Percentiles rank a stretch among this genome's conserved stretches.
These are phyloP conservation scores for Mayetiola destructor DNA, from an alignment of 2,888 invertebrate species.

Conservation along the genomic window DNA sequence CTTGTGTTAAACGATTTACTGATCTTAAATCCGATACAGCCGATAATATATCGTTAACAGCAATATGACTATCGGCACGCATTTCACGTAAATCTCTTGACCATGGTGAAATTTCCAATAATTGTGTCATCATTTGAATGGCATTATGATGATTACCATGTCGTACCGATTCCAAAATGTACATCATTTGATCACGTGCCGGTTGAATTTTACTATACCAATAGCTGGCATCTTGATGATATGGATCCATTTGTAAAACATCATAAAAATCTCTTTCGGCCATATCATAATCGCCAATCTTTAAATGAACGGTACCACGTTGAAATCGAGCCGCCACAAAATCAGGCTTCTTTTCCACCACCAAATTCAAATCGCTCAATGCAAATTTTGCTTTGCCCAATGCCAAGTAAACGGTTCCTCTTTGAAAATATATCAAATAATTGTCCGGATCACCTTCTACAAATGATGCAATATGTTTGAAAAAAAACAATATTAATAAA, in stretches of 20 bases:
- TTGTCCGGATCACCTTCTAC: constrained; percentile 89
- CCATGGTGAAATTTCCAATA: constrained; percentile 82
- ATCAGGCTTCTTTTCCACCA: constrained; percentile 85
- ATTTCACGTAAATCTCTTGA: constrained; percentile 66
- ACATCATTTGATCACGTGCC: constrained; percentile 45
- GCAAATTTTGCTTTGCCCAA: constrained; percentile 92
- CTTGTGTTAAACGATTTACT: constrained; percentile 77
- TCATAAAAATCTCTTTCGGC: constrained; percentile 69
- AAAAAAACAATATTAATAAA: constrained; percentile 14
- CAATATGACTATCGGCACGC: constrained; percentile 72
- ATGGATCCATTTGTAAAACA: constrained; percentile 66
- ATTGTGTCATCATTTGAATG: constrained; percentile 46
- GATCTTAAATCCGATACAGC: constrained; percentile 85
- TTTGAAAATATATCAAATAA: constrained; percentile 88
- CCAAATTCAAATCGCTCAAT: constrained; percentile 81
- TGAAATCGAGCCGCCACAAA: constrained; percentile 78
- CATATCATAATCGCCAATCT: constrained; percentile 68
- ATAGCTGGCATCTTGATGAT: constrained; percentile 62
- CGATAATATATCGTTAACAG: constrained; percentile 58
- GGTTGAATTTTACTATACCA: constrained; percentile 51
- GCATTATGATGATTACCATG: constrained; percentile 43
- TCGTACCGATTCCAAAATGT: constrained; percentile 48
- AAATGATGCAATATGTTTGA: constrained; percentile 23
- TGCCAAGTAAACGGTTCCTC: constrained; percentile 92
- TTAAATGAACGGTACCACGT: constrained; percentile 76